Percentiles rank a stretch among this genome's conserved stretches.
phyloP scores from a whole-genome alignment of 2,797 vertebrate genomes.

The Smutsia gigantea region DNA sequence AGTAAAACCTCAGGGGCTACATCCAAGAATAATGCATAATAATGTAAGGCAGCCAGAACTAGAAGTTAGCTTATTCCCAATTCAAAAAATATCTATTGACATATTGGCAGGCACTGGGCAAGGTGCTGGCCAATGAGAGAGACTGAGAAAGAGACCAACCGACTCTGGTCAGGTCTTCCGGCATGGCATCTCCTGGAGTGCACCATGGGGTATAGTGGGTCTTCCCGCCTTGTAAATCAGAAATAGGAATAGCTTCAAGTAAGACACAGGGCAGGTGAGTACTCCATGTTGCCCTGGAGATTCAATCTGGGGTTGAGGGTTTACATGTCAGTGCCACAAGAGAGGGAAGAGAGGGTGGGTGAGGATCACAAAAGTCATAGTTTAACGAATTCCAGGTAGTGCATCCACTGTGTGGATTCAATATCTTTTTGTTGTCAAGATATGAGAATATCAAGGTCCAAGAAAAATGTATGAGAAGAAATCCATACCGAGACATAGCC shows the following conservation, averaged over 20 bases:
- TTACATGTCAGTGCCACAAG: background rate
- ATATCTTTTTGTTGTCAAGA: background rate
- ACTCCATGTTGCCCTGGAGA: background rate
- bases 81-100: background rate
- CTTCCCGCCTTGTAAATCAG: background rate
- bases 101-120: background rate
- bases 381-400: background rate
- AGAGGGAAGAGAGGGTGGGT: background rate
- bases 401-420: background rate
- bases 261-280: background rate
- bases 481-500: background rate
- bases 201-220: background rate
- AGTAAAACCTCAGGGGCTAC: background rate
- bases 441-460: background rate
- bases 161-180: background rate
- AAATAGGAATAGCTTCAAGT: background rate
- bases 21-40: background rate
- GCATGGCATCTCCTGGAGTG: background rate
- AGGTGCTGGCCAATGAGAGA: background rate
- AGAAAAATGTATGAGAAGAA: conserved; percentile 16
- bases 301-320: background rate
- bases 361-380: background rate
- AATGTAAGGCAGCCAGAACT: background rate
- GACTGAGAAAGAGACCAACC: background rate
- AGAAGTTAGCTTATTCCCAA: background rate